These are phyloP conservation scores for Noctilio leporinus DNA, from an alignment of 2,113 vertebrate genomes.

Conservation along the genomic window DNA sequence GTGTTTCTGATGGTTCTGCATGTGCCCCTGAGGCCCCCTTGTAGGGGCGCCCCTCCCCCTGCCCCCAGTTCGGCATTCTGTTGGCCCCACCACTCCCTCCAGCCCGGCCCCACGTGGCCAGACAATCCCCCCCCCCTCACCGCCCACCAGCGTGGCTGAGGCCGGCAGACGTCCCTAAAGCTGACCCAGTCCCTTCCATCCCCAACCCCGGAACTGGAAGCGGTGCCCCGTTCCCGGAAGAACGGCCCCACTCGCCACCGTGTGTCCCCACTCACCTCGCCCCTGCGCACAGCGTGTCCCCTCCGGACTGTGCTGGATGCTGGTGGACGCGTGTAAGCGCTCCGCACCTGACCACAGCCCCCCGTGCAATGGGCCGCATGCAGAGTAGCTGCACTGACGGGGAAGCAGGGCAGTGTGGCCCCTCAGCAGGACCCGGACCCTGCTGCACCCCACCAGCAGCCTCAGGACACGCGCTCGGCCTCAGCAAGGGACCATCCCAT, in stretches of 20 bases:
- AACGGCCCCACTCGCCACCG: not conserved
- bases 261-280: rapidly evolving
- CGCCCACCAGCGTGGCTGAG: no score
- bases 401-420: not conserved
- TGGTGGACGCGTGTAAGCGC: not conserved
- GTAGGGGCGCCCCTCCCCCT: not conserved
- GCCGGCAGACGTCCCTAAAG: not conserved
- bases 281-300: not conserved
- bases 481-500: not conserved
- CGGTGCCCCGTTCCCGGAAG: not conserved
- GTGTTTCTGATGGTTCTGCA: rapidly evolving
- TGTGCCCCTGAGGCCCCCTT: not conserved
- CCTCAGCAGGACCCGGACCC: not conserved
- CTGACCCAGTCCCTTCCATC: not conserved
- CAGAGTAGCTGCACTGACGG: not conserved
- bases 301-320: not conserved
- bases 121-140: no score
- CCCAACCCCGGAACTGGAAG: not conserved
- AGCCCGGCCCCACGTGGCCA: not conserved
- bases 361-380: not conserved
- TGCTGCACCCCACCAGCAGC: not conserved
- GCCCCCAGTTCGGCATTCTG: no score
- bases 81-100: no score
- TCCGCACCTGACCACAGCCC: not conserved
- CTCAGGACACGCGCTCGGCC: not conserved